Conservation (phyloP, 2,797 vertebrate genomes). For the Uromys caudimaculatus region DNA sequence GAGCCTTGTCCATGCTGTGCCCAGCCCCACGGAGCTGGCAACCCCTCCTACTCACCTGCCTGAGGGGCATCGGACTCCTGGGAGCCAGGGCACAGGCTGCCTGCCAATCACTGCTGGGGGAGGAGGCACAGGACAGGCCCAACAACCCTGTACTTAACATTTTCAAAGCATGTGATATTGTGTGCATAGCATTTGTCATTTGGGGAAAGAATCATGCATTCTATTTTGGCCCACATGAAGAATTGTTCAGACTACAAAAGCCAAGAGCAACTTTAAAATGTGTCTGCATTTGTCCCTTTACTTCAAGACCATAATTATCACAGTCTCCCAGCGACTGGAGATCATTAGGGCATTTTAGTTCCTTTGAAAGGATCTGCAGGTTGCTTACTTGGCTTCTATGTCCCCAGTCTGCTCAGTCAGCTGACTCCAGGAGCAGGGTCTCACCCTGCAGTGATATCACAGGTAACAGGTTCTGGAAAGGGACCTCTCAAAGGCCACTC, state of each 20-base stretch:
- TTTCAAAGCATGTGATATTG: constrained; percentile 39
- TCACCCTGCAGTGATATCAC: constrained; percentile 40
- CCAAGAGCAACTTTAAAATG: constrained; percentile 48
- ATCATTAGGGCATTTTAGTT: constrained; percentile 59
- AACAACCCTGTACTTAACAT: neutral
- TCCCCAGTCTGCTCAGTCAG: constrained; percentile 65
- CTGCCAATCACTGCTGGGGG: no score
- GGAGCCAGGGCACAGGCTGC: no score
- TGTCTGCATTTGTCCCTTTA: constrained; percentile 52
- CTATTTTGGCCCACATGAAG: constrained; percentile 7
- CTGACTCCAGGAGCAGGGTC: constrained; percentile 35
- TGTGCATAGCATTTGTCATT: neutral
- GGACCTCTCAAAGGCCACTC: neutral
- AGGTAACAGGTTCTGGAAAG: constrained; percentile 49
- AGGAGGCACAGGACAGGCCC: no score
- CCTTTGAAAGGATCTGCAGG: constrained; percentile 24
- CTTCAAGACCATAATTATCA: constrained; percentile 48
- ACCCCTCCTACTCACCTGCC: no score
- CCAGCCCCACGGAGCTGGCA: no score
- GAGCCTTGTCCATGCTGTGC: no score
- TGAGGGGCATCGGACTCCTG: no score
- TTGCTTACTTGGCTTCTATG: constrained; percentile 32
- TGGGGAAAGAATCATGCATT: neutral
- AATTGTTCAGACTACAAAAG: constrained; percentile 51
- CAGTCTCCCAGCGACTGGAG: constrained; percentile 41